These are phyloP conservation scores for Gallinago stenura DNA, from an alignment of 2,797 vertebrate species.

Conservation along the genomic window DNA sequence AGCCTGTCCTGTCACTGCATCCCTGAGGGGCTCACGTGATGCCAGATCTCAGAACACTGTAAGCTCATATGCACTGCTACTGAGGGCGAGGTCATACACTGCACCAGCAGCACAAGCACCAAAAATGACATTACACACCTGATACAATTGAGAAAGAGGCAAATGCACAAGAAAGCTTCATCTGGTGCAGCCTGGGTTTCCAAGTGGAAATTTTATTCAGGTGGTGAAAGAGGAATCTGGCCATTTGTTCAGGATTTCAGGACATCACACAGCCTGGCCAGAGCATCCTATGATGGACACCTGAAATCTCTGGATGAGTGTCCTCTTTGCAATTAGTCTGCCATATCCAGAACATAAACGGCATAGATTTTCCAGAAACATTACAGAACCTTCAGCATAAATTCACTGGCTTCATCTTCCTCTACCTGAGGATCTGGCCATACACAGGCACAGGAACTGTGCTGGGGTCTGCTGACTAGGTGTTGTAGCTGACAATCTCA, in stretches of 20 bases:
- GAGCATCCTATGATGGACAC: neutral
- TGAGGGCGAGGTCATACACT: neutral
- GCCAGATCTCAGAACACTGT: neutral
- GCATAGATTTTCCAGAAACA: neutral
- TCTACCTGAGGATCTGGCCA: neutral
- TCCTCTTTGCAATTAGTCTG: neutral
- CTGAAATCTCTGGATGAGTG: neutral
- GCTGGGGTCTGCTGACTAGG: neutral
- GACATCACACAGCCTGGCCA: accelerated
- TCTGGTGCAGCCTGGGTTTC: neutral
- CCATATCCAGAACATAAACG: neutral
- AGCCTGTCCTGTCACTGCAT: neutral
- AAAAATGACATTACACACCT: neutral
- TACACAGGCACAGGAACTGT: neutral
- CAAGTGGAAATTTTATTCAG: neutral
- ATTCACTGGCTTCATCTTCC: neutral
- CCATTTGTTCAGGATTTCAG: neutral
- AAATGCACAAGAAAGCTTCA: neutral
- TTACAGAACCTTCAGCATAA: neutral
- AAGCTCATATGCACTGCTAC: accelerated
- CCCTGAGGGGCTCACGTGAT: neutral
- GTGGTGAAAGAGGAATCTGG: neutral
- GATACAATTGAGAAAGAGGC: neutral
- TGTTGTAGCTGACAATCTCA: neutral
- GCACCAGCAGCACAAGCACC: neutral